Evolutionary conservation across 2,113 vertebrate species (phyloP), one percentile per base, ranked within the genome.

Genomic region (Cochlearius cochlearius): DNA sequence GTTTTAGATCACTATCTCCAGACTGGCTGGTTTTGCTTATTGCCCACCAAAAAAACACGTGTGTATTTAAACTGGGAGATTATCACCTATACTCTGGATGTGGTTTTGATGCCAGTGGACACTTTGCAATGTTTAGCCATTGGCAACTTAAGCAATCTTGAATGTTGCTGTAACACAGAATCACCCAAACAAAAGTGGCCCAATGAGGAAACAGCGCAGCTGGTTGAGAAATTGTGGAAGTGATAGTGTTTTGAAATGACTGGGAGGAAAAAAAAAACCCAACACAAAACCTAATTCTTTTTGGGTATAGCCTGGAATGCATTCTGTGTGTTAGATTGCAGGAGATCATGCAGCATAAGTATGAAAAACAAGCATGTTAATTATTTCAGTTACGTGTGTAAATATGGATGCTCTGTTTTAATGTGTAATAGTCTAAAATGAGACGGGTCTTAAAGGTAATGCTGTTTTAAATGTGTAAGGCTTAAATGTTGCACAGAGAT

Each of bases 151-250:
- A 94, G 93, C 90, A 92, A 74, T 71, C 71, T 62, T 63, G 38
- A 88, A 55, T 59, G 67, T 93, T 95, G 90, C 82, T 69, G 34
- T 88, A 92, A 88, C n/a, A 60, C 34, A 86, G 27, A 84, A 74
- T 96, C 95, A 85, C 91, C 94, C 91, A 95, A 94, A 96, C 95
- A 96, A 92, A 87, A 93, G 83, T 72, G 45, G 0, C 88, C 80
- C 45, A 66, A 68, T 97, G 92, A 94, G 95, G 96, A 96, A 96
- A 91, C 73, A 75, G 36, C 4, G 10, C 95, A 96, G 92, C 91
- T 94, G 95, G 74, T 95, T 97, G 94, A 96, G 97, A 96, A 97
- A 97, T 96, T 97, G 94, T 96, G 96, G 97, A 97, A 97, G 95
- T 94, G 80, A 76, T 73, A 53, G 45, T 59, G 84, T 97, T 95